Evolutionary conservation across 2,113 vertebrate genomes (phyloP).

Genomic region (Nestor notabilis): DNA sequence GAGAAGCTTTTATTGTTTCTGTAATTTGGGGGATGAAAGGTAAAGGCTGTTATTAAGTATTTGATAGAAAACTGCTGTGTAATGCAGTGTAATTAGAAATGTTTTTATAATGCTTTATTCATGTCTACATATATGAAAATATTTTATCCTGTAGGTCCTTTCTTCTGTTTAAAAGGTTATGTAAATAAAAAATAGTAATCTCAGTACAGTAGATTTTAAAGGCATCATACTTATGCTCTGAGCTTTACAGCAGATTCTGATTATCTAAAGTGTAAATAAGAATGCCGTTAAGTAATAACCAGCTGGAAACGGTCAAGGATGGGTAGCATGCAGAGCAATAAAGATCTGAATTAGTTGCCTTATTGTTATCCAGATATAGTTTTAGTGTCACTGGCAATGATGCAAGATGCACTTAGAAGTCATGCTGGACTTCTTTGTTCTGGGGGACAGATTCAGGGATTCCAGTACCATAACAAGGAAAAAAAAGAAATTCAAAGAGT

Average conservation of each 20-base stretch:
- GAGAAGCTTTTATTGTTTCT: conserved; percentile 15
- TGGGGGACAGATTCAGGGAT: background rate
- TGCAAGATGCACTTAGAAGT: background rate
- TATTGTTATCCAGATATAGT: background rate
- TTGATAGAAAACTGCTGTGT: background rate
- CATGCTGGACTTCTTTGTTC: background rate
- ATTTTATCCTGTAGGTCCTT: background rate
- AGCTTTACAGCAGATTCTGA: background rate
- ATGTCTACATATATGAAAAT: background rate
- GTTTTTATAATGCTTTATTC: background rate
- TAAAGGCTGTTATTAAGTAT: conserved; percentile 11
- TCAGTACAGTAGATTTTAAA: background rate
- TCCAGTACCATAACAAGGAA: background rate
- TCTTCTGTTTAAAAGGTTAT: conserved; percentile 11
- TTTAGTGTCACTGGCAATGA: background rate
- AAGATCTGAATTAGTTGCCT: background rate
- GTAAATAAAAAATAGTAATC: conserved; percentile 32
- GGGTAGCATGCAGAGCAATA: background rate
- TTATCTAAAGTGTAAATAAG: conserved; percentile 1
- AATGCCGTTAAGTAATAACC: background rate
- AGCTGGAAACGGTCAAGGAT: background rate
- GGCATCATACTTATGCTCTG: background rate
- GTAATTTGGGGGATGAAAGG: background rate
- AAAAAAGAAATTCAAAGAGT: background rate
- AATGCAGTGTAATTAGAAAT: background rate